A percentile compares a stretch with the other conserved stretches of the same genome.
Conservation (phyloP, 2,888 invertebrate genomes). For the Pachycephus smyrnensis region DNA sequence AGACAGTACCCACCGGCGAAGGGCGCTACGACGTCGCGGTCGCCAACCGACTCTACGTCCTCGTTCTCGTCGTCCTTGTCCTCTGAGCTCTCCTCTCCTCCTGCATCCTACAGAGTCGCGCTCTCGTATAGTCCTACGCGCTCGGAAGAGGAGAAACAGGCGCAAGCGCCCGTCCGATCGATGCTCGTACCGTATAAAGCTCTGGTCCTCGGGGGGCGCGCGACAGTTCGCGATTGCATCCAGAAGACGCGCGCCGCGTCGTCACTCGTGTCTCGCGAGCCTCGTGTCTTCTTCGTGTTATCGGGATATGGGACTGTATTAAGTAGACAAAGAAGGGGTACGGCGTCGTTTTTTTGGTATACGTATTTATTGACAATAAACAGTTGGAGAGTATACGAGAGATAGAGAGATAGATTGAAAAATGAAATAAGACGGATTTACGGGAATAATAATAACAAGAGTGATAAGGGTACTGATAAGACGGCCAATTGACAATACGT, state of each 20-base stretch:
- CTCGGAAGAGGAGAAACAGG: conserved; percentile 35
- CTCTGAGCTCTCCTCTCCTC: not conserved
- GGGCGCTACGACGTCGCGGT: no score
- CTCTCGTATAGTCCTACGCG: no score
- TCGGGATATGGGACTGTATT: not conserved
- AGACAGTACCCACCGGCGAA: no score
- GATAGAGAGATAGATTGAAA: not conserved
- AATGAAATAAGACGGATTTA: not conserved
- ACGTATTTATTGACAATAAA: no score
- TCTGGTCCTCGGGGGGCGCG: conserved; percentile 60
- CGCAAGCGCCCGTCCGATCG: conserved; percentile 66
- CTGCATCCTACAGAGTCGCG: no score
- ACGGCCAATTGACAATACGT: no score
- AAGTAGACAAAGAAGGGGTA: no score
- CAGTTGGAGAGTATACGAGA: not conserved
- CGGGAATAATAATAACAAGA: no score
- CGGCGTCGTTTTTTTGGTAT: no score
- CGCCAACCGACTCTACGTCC: not conserved
- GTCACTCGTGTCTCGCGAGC: conserved; percentile 34
- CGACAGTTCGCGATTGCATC: conserved; percentile 63
- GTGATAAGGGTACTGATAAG: no score
- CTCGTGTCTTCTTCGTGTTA: conserved; percentile 20
- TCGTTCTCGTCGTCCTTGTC: no score
- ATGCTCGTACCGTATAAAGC: conserved; percentile 63
- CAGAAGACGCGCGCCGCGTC: conserved; percentile 57